Evolutionary conservation across 2,888 invertebrate species (phyloP), one percentile per base, ranked within the genome.

Genomic region (Ectemnius cavifrons): DNA sequence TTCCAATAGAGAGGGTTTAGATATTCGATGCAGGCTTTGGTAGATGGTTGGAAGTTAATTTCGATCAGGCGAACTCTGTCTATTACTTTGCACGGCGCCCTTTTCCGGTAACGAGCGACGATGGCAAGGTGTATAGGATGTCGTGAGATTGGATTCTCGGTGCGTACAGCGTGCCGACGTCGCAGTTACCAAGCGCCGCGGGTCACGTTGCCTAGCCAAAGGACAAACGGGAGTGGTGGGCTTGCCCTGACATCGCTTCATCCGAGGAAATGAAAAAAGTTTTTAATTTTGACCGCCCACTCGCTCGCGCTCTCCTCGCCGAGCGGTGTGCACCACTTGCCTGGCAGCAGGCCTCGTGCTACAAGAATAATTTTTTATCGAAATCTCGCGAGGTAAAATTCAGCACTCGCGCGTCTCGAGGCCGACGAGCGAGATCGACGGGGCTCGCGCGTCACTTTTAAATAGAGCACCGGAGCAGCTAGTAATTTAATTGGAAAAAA

Each of bases 401-500:
- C 69, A 37, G 0, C 8, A 11, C 6, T 37, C 6, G 8, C 37
- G 37, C 8, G 5, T 11, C 37, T 37, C 37, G 5, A 0, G 5
- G 37, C 8, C 5, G 37, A 37, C 5, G 37, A 37, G 56, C 27
- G 46, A 5, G 45, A 46, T 49, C 56, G 45, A n/a, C 46, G 37
- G 58, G 23, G 20, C 57, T 45, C 56, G n/a, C 37, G 64, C 23
- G 23, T 23, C 23, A 23, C 2, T 20, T 20, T 60, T 59, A 62
- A 18, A 47, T 4, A 11, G 62, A 28, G 52, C 52, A 52, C 4
- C 20, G 45, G 8, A 61, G 52, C 52, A 8, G 46, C 16, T 27
- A 6, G 74, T 81, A 81, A 82, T 82, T 81, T 73, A 79, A 82
- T 82, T 75, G 73, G 75, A 81, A 79, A 76, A 79, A 76, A 75